phyloP scores from a whole-genome alignment of 2,797 vertebrate genomes.

The Tapera naevia region DNA sequence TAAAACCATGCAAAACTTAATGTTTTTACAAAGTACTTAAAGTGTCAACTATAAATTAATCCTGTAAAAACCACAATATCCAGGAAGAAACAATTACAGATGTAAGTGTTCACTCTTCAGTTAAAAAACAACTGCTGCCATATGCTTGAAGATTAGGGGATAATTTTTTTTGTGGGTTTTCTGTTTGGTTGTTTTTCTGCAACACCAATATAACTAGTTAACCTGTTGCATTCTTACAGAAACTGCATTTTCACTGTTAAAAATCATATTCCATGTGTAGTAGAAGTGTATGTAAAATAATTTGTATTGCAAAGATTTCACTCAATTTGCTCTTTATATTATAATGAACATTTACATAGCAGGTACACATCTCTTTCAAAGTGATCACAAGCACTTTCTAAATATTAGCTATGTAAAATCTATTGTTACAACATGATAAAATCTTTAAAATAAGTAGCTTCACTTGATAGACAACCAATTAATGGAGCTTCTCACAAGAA shows the following conservation, averaged over 20 bases:
- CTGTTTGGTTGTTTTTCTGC: neutral
- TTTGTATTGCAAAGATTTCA: neutral
- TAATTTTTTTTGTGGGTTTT: neutral
- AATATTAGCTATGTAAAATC: neutral
- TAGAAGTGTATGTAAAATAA: neutral
- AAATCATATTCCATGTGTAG: neutral
- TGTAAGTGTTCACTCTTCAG: conserved; percentile 10
- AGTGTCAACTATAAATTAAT: conserved; percentile 43
- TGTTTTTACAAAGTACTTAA: conserved; percentile 23
- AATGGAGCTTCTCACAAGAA: neutral
- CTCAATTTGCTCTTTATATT: neutral
- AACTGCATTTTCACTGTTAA: neutral
- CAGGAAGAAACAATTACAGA: conserved; percentile 44
- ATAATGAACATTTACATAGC: neutral
- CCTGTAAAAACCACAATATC: conserved; percentile 38
- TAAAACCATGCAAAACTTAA: conserved; percentile 20
- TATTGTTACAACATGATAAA: neutral
- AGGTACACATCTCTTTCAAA: neutral
- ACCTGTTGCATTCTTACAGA: neutral
- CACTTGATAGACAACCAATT: neutral
- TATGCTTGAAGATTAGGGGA: neutral
- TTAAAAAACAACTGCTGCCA: conserved; percentile 37
- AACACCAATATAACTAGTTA: neutral
- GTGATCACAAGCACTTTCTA: neutral
- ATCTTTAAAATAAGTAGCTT: neutral